phyloP scores from a whole-genome alignment of 2,888 invertebrate species.

The Tenthredo amoena region DNA sequence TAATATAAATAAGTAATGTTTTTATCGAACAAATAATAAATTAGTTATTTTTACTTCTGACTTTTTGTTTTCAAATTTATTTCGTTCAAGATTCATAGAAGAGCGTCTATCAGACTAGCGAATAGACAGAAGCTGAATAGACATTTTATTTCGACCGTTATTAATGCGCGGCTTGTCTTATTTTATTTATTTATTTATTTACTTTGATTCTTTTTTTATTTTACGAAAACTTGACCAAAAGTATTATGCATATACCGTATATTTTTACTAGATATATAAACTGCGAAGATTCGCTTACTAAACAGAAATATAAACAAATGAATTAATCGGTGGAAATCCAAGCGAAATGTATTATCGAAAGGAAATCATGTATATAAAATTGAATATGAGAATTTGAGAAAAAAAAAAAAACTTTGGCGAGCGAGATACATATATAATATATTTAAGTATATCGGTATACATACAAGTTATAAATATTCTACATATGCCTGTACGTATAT shows the following conservation, averaged over 20 bases:
- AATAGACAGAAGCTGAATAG: background rate
- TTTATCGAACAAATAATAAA: background rate
- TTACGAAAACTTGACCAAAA: background rate
- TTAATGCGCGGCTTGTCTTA: background rate
- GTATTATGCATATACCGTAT: background rate
- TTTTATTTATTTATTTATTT: background rate
- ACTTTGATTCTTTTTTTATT: background rate
- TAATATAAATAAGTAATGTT: background rate
- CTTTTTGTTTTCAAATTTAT: background rate
- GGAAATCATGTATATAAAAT: no score
- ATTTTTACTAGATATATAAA: no score
- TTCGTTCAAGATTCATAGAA: background rate
- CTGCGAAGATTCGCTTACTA: no score
- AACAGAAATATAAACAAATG: no score
- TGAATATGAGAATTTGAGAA: background rate
- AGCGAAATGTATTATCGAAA: no score
- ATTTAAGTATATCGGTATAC: background rate
- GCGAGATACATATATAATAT: background rate
- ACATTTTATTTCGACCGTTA: background rate
- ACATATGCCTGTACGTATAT: background rate
- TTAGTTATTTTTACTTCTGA: background rate
- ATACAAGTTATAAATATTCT: slow-evolving; percentile 2
- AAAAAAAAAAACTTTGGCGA: background rate
- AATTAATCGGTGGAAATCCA: no score
- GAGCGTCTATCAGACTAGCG: background rate